phyloP scores from a whole-genome alignment of 2,113 vertebrate genomes.

The Mirounga angustirostris region DNA sequence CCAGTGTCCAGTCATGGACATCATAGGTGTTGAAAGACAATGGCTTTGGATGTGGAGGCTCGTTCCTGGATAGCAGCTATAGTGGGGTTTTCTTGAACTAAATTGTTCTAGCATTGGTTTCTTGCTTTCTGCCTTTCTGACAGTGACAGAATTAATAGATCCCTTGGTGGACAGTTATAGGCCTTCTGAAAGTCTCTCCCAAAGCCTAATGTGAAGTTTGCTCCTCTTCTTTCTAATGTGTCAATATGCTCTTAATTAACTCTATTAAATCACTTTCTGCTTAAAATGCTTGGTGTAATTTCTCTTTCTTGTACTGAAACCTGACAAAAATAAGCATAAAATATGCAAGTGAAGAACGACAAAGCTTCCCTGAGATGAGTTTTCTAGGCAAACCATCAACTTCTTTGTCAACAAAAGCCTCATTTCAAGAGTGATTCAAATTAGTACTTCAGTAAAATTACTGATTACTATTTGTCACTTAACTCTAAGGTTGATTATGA shows the following conservation, averaged over 20 bases:
- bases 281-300: neutral
- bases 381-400: neutral
- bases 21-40: fast-evolving
- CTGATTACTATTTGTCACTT: neutral
- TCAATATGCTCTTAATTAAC: neutral
- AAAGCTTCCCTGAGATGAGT: neutral
- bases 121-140: neutral
- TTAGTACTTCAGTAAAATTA: slow-evolving; percentile 12
- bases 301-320: neutral
- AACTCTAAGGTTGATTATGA: slow-evolving; percentile 26
- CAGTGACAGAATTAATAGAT: neutral
- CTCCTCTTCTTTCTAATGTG: neutral
- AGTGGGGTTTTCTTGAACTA: neutral
- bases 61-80: fast-evolving
- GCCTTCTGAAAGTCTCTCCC: neutral
- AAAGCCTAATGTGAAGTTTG: neutral
- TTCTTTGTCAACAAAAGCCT: neutral
- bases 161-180: neutral
- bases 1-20: fast-evolving
- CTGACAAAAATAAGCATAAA: neutral
- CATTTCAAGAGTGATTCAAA: neutral
- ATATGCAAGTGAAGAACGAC: neutral
- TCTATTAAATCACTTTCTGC: neutral
- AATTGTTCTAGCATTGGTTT: neutral
- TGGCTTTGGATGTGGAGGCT: fast-evolving